Conservation (phyloP, 1,140 invertebrate genomes). For the Dendroctonus ponderosae region DNA sequence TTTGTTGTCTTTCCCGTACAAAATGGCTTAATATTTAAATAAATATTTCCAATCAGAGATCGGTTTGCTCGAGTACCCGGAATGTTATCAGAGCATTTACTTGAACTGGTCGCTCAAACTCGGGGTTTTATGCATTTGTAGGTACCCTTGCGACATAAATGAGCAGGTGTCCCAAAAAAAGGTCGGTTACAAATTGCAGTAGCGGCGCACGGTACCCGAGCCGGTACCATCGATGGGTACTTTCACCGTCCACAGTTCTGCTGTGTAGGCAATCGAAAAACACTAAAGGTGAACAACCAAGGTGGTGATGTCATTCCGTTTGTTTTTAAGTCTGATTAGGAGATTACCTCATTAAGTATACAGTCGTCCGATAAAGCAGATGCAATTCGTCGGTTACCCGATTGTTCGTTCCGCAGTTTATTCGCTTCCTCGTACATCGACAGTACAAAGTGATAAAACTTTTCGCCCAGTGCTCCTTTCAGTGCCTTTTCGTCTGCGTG, state of each 20-base stretch:
- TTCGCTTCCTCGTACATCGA: no score
- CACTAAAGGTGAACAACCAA: constrained; percentile 38
- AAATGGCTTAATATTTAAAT: no score
- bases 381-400: no score
- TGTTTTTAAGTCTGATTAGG: constrained; percentile 26
- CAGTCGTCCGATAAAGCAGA: neutral
- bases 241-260: neutral
- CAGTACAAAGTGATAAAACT: no score
- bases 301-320: constrained; percentile 36
- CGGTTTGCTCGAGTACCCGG: no score
- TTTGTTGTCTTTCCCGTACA: no score
- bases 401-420: no score
- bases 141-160: no score
- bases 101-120: no score
- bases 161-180: neutral
- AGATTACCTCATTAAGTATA: constrained; percentile 8
- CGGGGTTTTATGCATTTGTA: no score
- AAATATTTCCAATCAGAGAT: no score
- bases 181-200: neutral
- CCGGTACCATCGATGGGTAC: neutral
- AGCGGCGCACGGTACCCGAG: neutral
- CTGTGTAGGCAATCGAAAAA: constrained; percentile 22
- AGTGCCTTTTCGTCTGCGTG: neutral
- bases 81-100: no score
- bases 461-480: neutral